Evolutionary conservation across 2,888 invertebrate genomes (phyloP).

Genomic region (Drosophila picticornis): DNA sequence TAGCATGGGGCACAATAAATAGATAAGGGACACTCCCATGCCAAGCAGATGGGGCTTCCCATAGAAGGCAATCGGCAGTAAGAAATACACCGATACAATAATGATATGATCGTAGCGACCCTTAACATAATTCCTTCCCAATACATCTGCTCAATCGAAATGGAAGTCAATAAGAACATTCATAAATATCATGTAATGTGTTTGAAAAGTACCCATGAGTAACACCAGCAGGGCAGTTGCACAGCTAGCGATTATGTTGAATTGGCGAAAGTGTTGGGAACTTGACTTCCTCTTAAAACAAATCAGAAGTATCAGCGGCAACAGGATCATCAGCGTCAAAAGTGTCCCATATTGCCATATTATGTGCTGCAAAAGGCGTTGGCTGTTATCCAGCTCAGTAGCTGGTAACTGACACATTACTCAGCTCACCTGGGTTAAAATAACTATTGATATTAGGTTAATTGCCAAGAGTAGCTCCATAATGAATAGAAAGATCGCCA

Average conservation of each 20-base stretch:
- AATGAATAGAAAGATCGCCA: slow-evolving; percentile 27
- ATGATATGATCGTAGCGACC: slow-evolving; percentile 45
- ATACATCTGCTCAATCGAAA: neutral
- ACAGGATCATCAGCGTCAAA: slow-evolving; percentile 3
- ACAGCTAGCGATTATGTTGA: slow-evolving; percentile 36
- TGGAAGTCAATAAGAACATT: slow-evolving; percentile 17
- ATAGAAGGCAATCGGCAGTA: slow-evolving; percentile 43
- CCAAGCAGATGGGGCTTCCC: slow-evolving; percentile 34
- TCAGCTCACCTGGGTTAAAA: slow-evolving; percentile 23
- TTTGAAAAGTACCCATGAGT: slow-evolving; percentile 28
- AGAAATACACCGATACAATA: slow-evolving; percentile 39
- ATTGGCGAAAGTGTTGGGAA: neutral
- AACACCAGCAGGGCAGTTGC: neutral
- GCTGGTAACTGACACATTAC: fast-evolving
- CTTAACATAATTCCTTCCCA: neutral
- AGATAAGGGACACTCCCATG: neutral
- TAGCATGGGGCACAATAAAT: neutral
- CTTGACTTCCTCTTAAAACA: slow-evolving; percentile 12
- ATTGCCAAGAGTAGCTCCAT: slow-evolving; percentile 33
- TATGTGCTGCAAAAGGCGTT: fast-evolving
- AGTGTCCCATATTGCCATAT: slow-evolving; percentile 6
- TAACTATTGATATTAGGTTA: slow-evolving; percentile 16
- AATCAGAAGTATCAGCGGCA: slow-evolving; percentile 24
- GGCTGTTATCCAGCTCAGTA: neutral
- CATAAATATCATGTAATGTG: neutral